Percentiles rank a stretch among this genome's conserved stretches.
phyloP scores from a whole-genome alignment of 2,888 invertebrate species.

The Loripinus fragilis region DNA sequence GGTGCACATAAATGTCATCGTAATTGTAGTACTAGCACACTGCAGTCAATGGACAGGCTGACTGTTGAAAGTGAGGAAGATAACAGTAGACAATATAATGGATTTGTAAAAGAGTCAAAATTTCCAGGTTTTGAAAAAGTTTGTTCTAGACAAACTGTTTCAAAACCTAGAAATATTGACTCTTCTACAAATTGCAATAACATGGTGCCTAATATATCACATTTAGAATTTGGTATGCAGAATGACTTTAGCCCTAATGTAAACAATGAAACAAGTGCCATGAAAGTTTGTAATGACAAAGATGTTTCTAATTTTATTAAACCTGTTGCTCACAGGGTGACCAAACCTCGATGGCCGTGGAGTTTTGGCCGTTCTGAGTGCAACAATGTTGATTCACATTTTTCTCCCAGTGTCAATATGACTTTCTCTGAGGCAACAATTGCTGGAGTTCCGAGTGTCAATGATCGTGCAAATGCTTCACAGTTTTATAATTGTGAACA shows the following conservation, averaged over 20 bases:
- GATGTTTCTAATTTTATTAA: conserved; percentile 51
- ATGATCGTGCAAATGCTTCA: conserved; percentile 55
- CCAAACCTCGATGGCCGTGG: no score
- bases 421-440: conserved; percentile 1
- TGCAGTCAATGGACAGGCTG: conserved; percentile 9
- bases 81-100: neutral
- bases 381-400: neutral
- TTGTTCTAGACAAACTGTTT: neutral
- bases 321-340: no score
- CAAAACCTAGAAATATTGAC: neutral
- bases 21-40: neutral
- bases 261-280: neutral
- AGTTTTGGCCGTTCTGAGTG: no score
- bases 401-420: neutral
- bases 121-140: no score
- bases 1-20: neutral
- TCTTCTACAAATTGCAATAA: neutral
- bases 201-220: neutral
- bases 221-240: neutral
- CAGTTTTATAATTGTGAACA: conserved; percentile 55
- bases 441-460: conserved; percentile 45
- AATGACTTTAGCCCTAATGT: neutral
- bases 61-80: conserved; percentile 4
- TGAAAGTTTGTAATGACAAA: conserved; percentile 46
- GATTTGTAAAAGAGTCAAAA: no score